phyloP scores from a whole-genome alignment of 2,888 invertebrate genomes.

The Ramazzottius varieornatus region DNA sequence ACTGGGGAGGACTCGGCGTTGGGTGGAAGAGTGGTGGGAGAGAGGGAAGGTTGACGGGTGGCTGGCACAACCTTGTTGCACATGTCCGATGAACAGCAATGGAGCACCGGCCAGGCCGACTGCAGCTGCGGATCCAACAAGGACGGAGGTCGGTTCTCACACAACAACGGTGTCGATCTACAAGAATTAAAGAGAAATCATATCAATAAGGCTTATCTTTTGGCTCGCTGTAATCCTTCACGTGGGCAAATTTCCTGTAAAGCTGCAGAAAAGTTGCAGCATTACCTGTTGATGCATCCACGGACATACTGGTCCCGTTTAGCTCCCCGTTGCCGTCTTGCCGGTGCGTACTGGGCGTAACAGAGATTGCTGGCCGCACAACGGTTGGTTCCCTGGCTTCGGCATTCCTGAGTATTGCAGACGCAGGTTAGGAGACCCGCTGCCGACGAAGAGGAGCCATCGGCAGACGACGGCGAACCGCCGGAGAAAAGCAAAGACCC shows the following conservation, averaged over 20 bases:
- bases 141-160: constrained; percentile 22
- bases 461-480: too few species aligned
- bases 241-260: too few species aligned
- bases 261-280: neutral
- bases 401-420: constrained; percentile 23
- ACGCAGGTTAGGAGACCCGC: constrained; percentile 15
- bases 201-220: too few species aligned
- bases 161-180: constrained; percentile 20
- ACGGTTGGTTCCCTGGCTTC: constrained; percentile 10
- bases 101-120: constrained; percentile 20
- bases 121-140: constrained; percentile 8
- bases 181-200: constrained; percentile 7
- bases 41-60: constrained; percentile 12
- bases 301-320: constrained; percentile 14
- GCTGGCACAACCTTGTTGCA: constrained; percentile 20
- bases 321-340: constrained; percentile 10
- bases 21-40: constrained; percentile 6
- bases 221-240: too few species aligned
- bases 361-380: constrained; percentile 22
- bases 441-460: too few species aligned
- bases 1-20: too few species aligned
- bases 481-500: too few species aligned
- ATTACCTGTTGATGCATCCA: constrained; percentile 20
- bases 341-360: constrained; percentile 21
- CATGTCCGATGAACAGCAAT: constrained; percentile 20